phyloP scores from a whole-genome alignment of 1,140 invertebrate species.

The Caenorhabditis tropicalis region DNA sequence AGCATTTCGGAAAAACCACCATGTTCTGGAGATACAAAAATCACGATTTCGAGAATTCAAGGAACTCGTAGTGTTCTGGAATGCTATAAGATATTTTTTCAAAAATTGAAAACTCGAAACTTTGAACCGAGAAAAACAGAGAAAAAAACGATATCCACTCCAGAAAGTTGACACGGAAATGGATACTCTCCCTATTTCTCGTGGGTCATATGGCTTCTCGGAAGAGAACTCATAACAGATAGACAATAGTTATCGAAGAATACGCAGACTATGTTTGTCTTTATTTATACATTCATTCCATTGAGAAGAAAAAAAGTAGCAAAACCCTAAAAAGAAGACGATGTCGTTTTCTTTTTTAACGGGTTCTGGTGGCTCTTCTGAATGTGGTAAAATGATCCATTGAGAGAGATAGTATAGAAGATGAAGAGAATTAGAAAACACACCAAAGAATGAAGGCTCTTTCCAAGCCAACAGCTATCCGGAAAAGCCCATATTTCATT shows the following conservation, averaged over 20 bases:
- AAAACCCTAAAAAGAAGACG: not conserved
- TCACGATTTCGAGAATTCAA: too few species aligned
- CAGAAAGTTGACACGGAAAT: conserved; percentile 16
- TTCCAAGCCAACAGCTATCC: not conserved
- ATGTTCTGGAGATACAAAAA: too few species aligned
- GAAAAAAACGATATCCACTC: conserved; percentile 12
- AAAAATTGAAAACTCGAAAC: not conserved
- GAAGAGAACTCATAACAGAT: conserved; percentile 9
- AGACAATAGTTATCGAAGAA: not conserved
- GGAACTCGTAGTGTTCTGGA: too few species aligned
- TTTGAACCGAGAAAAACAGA: not conserved
- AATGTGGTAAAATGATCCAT: conserved; percentile 42
- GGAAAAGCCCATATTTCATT: conserved; percentile 40
- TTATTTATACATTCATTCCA: conserved; percentile 19
- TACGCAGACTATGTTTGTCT: conserved; percentile 32
- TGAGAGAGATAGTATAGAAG: not conserved
- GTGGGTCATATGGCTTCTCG: conserved; percentile 35
- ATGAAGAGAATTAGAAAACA: conserved; percentile 28
- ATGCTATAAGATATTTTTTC: too few species aligned
- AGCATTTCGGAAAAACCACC: too few species aligned
- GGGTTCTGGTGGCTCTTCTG: conserved; percentile 20
- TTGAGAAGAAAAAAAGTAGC: not conserved
- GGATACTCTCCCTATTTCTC: conserved; percentile 32
- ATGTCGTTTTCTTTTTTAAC: conserved; percentile 42
- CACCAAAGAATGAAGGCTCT: conserved; percentile 3